A percentile compares a stretch with the other conserved stretches of the same genome.
These are phyloP conservation scores for Apostichopus parvimensis DNA, from an alignment of 35 echinoderm and acorn worm species.

Conservation along the genomic window DNA sequence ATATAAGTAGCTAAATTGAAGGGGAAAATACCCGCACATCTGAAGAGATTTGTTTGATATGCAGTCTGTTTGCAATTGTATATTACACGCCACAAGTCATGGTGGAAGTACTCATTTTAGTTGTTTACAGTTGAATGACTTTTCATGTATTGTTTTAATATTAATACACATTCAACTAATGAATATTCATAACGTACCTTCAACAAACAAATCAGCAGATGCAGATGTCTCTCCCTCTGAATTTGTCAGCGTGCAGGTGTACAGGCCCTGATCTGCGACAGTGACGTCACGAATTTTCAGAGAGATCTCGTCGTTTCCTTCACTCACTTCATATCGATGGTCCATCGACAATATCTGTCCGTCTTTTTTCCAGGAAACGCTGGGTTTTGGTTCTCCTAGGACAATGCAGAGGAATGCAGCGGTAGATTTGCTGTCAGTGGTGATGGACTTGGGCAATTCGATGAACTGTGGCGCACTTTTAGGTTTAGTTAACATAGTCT, in stretches of 20 bases:
- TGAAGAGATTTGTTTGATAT: no score
- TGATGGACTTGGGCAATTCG: slow-evolving; percentile 63
- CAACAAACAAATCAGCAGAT: slow-evolving; percentile 60
- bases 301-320: slow-evolving; percentile 54
- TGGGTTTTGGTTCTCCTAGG: slow-evolving; percentile 70
- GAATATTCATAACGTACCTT: slow-evolving; percentile 51
- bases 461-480: slow-evolving; percentile 67
- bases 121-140: no score
- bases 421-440: slow-evolving; percentile 44
- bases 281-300: slow-evolving; percentile 73
- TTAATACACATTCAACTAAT: no score
- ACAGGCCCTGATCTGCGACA: slow-evolving; percentile 62
- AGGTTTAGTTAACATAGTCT: neutral
- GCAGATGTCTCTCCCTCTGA: slow-evolving; percentile 62
- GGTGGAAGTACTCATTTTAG: no score
- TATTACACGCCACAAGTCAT: no score
- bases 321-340: slow-evolving; percentile 61
- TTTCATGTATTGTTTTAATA: no score
- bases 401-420: slow-evolving; percentile 72
- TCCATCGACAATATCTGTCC: slow-evolving; percentile 53
- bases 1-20: no score
- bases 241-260: slow-evolving; percentile 77
- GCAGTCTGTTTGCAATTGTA: no score
- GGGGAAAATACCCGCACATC: no score
- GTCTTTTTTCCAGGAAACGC: slow-evolving; percentile 76